Conservation (phyloP, 2,113 vertebrate species). For the Smithornis capensis region DNA sequence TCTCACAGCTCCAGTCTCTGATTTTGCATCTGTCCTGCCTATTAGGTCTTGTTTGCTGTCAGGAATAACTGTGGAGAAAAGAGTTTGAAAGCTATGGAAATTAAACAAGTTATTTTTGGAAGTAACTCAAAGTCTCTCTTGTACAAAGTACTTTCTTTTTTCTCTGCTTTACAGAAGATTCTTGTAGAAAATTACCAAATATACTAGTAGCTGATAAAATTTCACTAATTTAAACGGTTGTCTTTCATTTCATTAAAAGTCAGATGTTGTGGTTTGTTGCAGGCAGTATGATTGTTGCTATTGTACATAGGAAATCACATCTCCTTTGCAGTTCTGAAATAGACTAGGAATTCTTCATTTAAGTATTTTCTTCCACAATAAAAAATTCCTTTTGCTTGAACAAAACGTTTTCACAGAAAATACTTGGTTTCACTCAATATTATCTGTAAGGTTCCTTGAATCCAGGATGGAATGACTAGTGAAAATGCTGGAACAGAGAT, state of each 20-base stretch:
- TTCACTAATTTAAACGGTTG: neutral
- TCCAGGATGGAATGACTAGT: neutral
- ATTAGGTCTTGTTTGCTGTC: neutral
- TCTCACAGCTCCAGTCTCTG: neutral
- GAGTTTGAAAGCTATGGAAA: neutral
- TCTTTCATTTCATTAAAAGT: neutral
- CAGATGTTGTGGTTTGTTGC: neutral
- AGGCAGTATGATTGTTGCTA: neutral
- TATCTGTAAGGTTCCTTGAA: neutral
- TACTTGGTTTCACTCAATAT: neutral
- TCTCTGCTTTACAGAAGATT: neutral
- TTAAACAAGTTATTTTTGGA: neutral
- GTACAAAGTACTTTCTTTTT: neutral
- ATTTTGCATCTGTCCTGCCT: neutral
- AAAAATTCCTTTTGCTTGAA: neutral
- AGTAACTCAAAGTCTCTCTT: neutral
- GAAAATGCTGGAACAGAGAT: neutral
- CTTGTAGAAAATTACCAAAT: neutral
- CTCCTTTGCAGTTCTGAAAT: neutral
- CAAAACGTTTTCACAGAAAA: neutral
- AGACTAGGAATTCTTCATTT: neutral
- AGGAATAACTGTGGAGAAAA: neutral
- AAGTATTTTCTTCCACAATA: neutral
- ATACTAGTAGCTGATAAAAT: neutral
- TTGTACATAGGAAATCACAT: neutral